Base-by-base conservation (phyloP, 2,797 vertebrate species). In the Harpagifer antarcticus region DNA sequence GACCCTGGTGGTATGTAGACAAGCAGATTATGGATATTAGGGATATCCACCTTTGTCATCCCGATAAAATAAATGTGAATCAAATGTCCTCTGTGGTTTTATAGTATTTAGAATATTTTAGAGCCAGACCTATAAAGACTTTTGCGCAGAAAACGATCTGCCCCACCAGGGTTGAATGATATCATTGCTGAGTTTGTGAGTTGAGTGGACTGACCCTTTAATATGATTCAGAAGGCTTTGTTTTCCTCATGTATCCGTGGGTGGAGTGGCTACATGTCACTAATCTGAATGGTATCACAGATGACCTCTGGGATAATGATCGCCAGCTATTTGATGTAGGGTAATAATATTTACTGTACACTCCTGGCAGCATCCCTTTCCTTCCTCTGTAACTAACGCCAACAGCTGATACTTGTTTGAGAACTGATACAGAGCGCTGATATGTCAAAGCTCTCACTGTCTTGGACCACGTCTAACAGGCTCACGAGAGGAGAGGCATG, bases 241-340 rank as follows among this genome's bases (percentile, higher is more conserved):
- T 63, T 78, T 82, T 68, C 49, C 43, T 56, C 17, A 47, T 57
- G 59, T 14, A 33, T 60, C 56, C 68, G 60, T 66, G 71, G 86
- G 79, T 68, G 86, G 76, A 63, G 81, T 42, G 31, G 50, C 59
- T 42, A 3, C n/a, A 58, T 62, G 56, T 27, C 40, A 68, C 44
- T 48, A 16, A 37, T 50, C 49, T 73, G 45, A 73, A 63, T 4
- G 45, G 19, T 54, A 73, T 76, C 74, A 58, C 66, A 5, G 65
- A 67, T 78, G 60, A 63, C 56, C 63, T 82, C 16, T 69, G 59
- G 12, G 17, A 69, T 85, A 84, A 86, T 66, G 49, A 68, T 10
- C 14, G 3, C 67, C 81, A 78, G 76, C 83, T 81, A 83, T 82
- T 81, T 84, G 42, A 56, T 54, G n/a, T 68, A n/a, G 16, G 75